phyloP scores from a whole-genome alignment of 2,113 vertebrate genomes.

The Prochilodus magdalenae region DNA sequence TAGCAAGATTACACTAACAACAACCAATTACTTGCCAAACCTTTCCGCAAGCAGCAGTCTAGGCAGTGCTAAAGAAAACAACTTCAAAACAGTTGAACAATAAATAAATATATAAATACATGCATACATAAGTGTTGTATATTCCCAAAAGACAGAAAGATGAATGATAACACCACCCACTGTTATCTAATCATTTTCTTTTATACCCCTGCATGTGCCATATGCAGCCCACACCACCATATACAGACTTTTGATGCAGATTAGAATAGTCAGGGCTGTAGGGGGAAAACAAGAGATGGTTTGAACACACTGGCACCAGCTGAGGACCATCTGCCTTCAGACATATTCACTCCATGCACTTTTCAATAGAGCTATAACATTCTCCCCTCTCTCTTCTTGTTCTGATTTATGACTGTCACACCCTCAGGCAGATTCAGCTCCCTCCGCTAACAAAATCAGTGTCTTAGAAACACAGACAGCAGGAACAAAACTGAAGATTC shows the following conservation, averaged over 20 bases:
- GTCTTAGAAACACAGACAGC: not conserved
- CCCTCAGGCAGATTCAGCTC: conserved; percentile 1
- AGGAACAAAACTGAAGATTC: not conserved
- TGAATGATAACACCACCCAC: not conserved
- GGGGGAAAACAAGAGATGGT: conserved; percentile 1
- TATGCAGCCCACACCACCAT: not conserved
- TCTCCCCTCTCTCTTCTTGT: not conserved
- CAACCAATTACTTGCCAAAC: not conserved
- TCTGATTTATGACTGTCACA: conserved; percentile 34
- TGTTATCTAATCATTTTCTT: not conserved
- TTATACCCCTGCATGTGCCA: not conserved
- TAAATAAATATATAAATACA: too few relatives aligned
- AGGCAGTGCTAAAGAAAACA: not conserved
- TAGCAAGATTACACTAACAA: not conserved
- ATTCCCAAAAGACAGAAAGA: not conserved
- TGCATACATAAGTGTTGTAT: too few relatives aligned
- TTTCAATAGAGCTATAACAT: not conserved
- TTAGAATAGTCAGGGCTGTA: not conserved
- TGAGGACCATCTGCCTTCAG: conserved; percentile 60
- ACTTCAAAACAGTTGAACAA: too few relatives aligned
- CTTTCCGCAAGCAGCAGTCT: not conserved
- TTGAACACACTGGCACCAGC: conserved; percentile 55
- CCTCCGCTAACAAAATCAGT: not conserved
- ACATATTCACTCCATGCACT: conserved; percentile 20
- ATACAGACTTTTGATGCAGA: not conserved